phyloP scores from a whole-genome alignment of 2,888 invertebrate species.

The Erebia ligea region DNA sequence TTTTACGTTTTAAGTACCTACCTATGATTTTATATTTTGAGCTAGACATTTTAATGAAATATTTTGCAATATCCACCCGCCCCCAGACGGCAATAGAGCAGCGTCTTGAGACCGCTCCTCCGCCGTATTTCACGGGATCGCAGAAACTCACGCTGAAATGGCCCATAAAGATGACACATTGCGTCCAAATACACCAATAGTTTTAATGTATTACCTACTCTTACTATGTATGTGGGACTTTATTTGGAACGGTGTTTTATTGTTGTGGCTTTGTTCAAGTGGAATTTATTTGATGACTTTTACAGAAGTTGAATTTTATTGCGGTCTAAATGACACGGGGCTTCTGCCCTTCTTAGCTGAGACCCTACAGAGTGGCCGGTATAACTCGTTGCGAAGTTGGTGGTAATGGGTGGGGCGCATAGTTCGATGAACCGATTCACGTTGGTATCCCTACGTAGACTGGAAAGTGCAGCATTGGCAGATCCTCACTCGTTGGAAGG shows the following conservation, averaged over 20 bases:
- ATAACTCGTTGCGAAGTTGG: too few relatives aligned
- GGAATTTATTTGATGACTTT: slow-evolving; percentile 31
- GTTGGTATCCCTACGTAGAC: too few relatives aligned
- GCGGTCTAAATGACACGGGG: background rate
- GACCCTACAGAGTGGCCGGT: too few relatives aligned
- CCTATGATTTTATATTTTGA: too few relatives aligned
- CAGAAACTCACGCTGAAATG: slow-evolving; percentile 73
- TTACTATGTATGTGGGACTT: slow-evolving; percentile 24
- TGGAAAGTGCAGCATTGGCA: too few relatives aligned
- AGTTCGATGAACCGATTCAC: too few relatives aligned
- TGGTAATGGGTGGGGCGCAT: too few relatives aligned
- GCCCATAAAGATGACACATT: slow-evolving; percentile 77
- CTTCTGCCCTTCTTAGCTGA: too few relatives aligned
- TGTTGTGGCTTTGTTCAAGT: slow-evolving; percentile 24
- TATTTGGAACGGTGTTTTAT: slow-evolving; percentile 29
- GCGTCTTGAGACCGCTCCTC: slow-evolving; percentile 45
- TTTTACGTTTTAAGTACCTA: too few relatives aligned
- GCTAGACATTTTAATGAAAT: slow-evolving; percentile 27
- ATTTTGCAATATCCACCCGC: slow-evolving; percentile 33
- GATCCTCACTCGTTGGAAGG: too few relatives aligned
- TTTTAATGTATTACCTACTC: slow-evolving; percentile 56
- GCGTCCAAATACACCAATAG: slow-evolving; percentile 64
- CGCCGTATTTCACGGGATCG: slow-evolving; percentile 70
- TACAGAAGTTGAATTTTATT: slow-evolving; percentile 15
- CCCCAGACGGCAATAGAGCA: slow-evolving; percentile 33